These are phyloP conservation scores for Drosophila pseudotakahashii DNA, from an alignment of 2,888 invertebrate species.

Conservation along the genomic window DNA sequence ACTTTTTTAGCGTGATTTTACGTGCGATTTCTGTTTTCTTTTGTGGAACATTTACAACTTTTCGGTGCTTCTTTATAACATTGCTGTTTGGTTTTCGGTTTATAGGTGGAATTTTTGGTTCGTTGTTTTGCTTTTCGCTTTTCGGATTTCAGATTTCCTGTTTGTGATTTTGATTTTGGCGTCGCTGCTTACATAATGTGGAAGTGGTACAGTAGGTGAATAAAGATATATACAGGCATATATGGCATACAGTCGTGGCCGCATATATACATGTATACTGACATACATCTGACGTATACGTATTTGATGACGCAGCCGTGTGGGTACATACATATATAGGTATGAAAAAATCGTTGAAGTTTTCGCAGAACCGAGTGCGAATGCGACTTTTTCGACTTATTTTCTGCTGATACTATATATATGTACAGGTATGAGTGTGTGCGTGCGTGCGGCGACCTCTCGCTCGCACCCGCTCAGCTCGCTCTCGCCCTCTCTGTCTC, in stretches of 20 bases:
- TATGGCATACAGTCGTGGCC: conserved; percentile 45
- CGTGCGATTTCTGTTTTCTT: conserved; percentile 48
- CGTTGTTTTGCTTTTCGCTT: conserved; percentile 55
- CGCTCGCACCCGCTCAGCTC: conserved; percentile 46
- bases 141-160: conserved; percentile 32
- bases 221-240: conserved; percentile 66
- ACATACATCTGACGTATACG: conserved; percentile 37
- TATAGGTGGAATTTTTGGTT: conserved; percentile 50
- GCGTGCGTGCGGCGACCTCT: conserved; percentile 26
- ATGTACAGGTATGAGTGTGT: conserved; percentile 45
- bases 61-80: conserved; percentile 71
- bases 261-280: conserved; percentile 29
- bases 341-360: conserved; percentile 29
- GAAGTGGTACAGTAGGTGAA: conserved; percentile 75
- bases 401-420: conserved; percentile 41
- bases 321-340: conserved; percentile 29
- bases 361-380: conserved; percentile 18
- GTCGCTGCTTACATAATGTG: conserved; percentile 75
- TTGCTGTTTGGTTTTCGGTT: conserved; percentile 64
- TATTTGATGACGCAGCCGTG: conserved; percentile 26
- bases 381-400: conserved; percentile 1
- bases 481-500: conserved; percentile 53
- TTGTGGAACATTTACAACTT: conserved; percentile 59
- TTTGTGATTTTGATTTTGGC: conserved; percentile 54
- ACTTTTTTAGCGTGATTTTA: conserved; percentile 35